phyloP scores from a whole-genome alignment of 2,888 invertebrate genomes.

The Neoascia interrupta region DNA sequence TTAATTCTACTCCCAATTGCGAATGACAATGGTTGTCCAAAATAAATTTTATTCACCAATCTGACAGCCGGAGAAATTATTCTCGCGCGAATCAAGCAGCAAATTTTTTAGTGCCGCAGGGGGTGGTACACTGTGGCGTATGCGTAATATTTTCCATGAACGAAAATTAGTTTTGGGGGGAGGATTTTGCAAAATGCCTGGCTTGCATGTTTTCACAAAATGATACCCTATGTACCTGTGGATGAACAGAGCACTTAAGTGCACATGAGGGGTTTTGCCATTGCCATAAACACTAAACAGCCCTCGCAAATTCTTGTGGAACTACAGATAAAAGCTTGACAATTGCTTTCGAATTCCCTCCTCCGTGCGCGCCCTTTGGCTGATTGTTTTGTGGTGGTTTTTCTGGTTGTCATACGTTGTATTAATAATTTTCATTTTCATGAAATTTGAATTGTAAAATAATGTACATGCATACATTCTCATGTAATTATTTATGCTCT shows the following conservation, averaged over 20 bases:
- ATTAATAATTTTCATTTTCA: conserved; percentile 51
- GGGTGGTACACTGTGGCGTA: background rate
- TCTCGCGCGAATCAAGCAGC: no score
- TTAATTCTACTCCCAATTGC: conserved; percentile 29
- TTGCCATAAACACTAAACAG: no score
- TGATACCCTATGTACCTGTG: conserved; percentile 21
- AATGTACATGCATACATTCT: background rate
- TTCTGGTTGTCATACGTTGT: conserved; percentile 28
- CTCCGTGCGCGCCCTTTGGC: conserved; percentile 9
- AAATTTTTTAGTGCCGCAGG: background rate
- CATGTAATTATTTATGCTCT: conserved; percentile 4
- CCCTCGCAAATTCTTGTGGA: no score
- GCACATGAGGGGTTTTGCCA: background rate
- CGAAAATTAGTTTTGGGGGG: conserved; percentile 21
- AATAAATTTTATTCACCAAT: conserved; percentile 24
- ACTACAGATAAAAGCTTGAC: conserved; percentile 26
- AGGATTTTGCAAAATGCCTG: conserved; percentile 12
- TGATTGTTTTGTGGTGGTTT: conserved; percentile 18
- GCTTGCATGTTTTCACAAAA: conserved; percentile 26
- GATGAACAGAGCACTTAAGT: conserved; percentile 45
- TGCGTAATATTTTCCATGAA: conserved; percentile 19
- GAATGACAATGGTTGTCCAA: conserved; percentile 17
- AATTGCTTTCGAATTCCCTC: conserved; percentile 20
- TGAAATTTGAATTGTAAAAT: conserved; percentile 57
- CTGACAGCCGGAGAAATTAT: background rate